Percentiles rank a stretch among this genome's conserved stretches.
These are phyloP conservation scores for Microplitis manilae DNA, from an alignment of 2,888 invertebrate genomes.

Conservation along the genomic window DNA sequence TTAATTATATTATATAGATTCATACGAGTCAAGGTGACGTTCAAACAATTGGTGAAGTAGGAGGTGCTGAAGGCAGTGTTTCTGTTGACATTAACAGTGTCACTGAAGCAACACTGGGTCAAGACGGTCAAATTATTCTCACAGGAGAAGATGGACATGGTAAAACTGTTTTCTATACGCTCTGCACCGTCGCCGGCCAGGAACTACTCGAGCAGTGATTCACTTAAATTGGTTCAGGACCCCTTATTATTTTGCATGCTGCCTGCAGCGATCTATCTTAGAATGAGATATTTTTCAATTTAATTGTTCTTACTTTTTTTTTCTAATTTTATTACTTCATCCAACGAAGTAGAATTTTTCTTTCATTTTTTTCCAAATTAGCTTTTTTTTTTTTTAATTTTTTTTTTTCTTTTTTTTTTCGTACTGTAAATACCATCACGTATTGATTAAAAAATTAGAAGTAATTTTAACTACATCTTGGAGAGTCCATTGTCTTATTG, in stretches of 20 bases:
- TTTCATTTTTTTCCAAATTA: conserved; percentile 41
- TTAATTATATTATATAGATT: conserved; percentile 63
- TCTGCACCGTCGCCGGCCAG: conserved; percentile 72
- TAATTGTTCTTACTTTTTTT: conserved; percentile 45
- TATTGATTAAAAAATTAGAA: conserved; percentile 54
- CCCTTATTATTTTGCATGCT: conserved; percentile 62
- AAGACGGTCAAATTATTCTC: conserved; percentile 95
- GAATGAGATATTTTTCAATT: conserved; percentile 51
- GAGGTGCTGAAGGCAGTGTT: conserved; percentile 81
- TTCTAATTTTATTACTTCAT: conserved; percentile 50
- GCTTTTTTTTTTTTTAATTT: conserved; percentile 43
- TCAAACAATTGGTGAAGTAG: conserved; percentile 83
- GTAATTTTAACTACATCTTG: conserved; percentile 45
- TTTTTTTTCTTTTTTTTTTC: conserved; percentile 52
- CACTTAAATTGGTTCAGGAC: conserved; percentile 36
- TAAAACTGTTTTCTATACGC: conserved; percentile 74
- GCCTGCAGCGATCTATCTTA: conserved; percentile 63
- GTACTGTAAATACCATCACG: conserved; percentile 59
- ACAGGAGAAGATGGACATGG: conserved; percentile 96
- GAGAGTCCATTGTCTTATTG: conserved; percentile 52
- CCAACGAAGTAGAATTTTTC: conserved; percentile 58
- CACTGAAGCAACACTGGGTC: conserved; percentile 91
- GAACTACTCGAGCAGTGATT: conserved; percentile 71
- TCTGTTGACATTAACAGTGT: conserved; percentile 90
- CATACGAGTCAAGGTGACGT: conserved; percentile 75